phyloP scores from a whole-genome alignment of 2,113 vertebrate genomes.

The human region DNA sequence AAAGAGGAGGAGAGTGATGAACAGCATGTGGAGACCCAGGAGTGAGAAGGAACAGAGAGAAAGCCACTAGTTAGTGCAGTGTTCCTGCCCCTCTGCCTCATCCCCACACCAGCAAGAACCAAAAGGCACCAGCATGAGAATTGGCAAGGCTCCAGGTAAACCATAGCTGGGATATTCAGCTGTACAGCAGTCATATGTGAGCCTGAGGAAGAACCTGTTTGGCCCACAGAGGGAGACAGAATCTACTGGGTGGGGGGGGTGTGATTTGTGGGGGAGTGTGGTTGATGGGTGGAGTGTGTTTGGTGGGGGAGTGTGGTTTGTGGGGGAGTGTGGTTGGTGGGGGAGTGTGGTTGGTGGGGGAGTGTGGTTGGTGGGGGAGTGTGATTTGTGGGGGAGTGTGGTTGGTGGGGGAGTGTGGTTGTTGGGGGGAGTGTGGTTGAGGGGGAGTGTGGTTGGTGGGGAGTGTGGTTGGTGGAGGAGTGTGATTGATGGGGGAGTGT shows the following conservation, averaged over 20 bases:
- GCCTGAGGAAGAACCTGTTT: not conserved
- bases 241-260: not conserved
- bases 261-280: not conserved
- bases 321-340: not conserved
- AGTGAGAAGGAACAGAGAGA: not conserved
- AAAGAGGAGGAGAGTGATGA: not conserved
- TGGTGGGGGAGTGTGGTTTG: not conserved
- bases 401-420: not conserved
- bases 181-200: not conserved
- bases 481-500: no score
- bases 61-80: not conserved
- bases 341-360: not conserved
- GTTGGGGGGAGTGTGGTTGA: not conserved
- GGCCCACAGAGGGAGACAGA: not conserved
- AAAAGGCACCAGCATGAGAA: not conserved
- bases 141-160: not conserved
- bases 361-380: not conserved
- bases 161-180: not conserved
- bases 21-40: not conserved
- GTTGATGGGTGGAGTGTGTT: not conserved
- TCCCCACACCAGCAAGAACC: not conserved
- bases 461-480: not conserved
- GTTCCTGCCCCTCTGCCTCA: not conserved
- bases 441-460: not conserved
- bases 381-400: not conserved